Conservation (phyloP, 2,797 vertebrate genomes). For the Enteromius trimaculatus region DNA sequence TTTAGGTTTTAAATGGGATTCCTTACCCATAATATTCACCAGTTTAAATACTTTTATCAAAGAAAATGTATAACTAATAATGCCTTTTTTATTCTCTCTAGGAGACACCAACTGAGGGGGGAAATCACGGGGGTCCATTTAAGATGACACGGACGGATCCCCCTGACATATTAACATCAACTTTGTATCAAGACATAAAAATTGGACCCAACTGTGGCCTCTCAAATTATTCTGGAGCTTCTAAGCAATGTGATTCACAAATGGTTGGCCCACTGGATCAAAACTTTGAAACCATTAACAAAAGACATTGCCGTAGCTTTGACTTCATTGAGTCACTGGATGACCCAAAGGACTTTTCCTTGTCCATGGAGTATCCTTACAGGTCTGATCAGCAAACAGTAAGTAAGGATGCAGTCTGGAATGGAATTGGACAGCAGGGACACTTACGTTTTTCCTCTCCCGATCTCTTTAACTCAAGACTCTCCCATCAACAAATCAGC, state of each 20-base stretch:
- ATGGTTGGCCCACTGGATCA: constrained; percentile 84
- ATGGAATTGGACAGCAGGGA: constrained; percentile 76
- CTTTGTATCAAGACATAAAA: constrained; percentile 90
- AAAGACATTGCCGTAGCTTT: constrained; percentile 97
- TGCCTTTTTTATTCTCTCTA: constrained; percentile 64
- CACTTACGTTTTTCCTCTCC: constrained; percentile 81
- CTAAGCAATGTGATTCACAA: constrained; percentile 85
- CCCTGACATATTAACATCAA: constrained; percentile 94
- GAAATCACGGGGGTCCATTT: constrained; percentile 74
- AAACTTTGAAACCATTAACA: constrained; percentile 86
- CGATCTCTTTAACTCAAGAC: constrained; percentile 77
- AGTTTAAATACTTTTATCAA: not conserved
- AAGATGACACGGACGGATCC: constrained; percentile 99
- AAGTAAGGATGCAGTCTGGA: constrained; percentile 78
- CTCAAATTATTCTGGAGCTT: constrained; percentile 74
- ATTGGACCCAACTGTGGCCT: constrained; percentile 77
- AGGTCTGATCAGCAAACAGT: constrained; percentile 72
- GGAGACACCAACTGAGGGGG: constrained; percentile 77
- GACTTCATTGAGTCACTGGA: constrained; percentile 94
- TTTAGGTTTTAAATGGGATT: not conserved
- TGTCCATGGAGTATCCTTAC: constrained; percentile 78
- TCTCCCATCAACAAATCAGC: constrained; percentile 69
- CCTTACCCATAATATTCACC: not conserved
- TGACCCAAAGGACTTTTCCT: constrained; percentile 78
- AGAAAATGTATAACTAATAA: constrained; percentile 36